phyloP scores from a whole-genome alignment of 2,797 vertebrate species.

The Dromococcyx pavoninus region DNA sequence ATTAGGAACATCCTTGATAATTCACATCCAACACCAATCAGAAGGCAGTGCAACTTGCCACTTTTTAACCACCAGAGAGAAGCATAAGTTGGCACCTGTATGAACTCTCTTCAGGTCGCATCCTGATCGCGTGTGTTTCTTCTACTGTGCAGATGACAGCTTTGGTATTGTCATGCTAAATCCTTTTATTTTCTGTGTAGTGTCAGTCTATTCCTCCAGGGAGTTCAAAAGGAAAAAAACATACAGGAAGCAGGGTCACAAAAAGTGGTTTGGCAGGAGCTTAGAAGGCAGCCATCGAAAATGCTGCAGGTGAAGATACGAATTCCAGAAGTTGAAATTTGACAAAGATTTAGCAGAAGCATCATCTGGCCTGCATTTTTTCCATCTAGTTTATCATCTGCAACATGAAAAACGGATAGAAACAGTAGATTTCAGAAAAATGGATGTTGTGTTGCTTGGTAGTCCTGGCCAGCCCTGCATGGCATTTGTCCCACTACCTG shows the following conservation, averaged over 20 bases:
- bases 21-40: not conserved
- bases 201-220: not conserved
- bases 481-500: not conserved
- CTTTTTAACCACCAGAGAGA: fast-evolving
- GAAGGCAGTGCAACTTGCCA: not conserved
- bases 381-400: not conserved
- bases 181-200: not conserved
- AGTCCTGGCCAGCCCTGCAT: not conserved
- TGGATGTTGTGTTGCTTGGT: not conserved
- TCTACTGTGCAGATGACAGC: not conserved
- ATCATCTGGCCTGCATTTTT: not conserved
- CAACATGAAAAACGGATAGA: not conserved
- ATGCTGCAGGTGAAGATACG: not conserved
- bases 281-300: not conserved
- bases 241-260: not conserved
- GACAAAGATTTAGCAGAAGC: not conserved
- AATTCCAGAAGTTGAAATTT: not conserved
- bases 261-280: not conserved
- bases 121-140: fast-evolving
- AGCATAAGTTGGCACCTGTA: not conserved
- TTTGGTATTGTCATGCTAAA: not conserved
- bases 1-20: not conserved
- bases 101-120: not conserved
- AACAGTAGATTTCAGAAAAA: not conserved
- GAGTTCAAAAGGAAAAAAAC: not conserved